Evolutionary conservation across 2,797 vertebrate species (phyloP).

Genomic region (Etheostoma perlongum): DNA sequence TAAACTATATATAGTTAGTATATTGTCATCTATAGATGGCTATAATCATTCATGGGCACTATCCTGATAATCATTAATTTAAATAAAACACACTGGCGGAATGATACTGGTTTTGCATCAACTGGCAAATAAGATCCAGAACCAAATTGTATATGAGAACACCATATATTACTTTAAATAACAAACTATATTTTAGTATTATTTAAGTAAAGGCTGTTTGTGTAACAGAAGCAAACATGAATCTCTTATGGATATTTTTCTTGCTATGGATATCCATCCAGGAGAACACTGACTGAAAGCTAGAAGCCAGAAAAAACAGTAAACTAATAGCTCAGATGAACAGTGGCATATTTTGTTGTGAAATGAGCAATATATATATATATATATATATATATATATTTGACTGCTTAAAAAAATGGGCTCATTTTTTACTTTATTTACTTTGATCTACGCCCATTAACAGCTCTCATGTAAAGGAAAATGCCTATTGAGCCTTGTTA

Average conservation of each 20-base stretch:
- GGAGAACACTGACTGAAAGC: not conserved
- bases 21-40: not conserved
- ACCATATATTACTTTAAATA: not conserved
- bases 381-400: too few relatives aligned
- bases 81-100: not conserved
- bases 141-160: not conserved
- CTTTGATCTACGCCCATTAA: not conserved
- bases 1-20: slow-evolving; percentile 3
- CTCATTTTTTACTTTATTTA: not conserved
- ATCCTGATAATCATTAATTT: not conserved
- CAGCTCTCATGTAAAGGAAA: not conserved
- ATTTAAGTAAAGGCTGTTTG: not conserved
- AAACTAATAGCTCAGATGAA: not conserved
- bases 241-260: not conserved
- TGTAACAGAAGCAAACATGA: not conserved
- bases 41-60: not conserved
- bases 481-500: not conserved
- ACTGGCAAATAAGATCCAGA: not conserved
- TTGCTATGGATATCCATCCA: not conserved
- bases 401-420: too few relatives aligned
- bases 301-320: not conserved
- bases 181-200: not conserved
- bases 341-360: not conserved
- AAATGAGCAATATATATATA: not conserved
- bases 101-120: not conserved